Evolutionary conservation across 2,888 invertebrate genomes (phyloP).

Genomic region (Drosophila subquinaria): DNA sequence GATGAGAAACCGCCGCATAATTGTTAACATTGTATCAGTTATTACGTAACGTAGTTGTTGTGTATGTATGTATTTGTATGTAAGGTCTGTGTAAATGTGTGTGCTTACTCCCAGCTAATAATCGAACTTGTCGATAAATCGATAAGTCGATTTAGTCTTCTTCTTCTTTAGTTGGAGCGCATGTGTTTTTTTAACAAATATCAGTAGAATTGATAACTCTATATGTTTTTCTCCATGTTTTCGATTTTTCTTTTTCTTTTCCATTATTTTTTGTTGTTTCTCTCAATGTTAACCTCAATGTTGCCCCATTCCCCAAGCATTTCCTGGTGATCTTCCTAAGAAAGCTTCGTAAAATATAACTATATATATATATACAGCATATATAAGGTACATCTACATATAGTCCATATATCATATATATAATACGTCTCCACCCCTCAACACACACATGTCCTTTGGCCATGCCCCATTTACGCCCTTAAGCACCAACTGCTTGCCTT

Average conservation of each 20-base stretch:
- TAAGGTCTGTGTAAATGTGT: constrained; percentile 70
- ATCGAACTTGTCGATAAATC: constrained; percentile 26
- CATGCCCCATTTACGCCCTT: background rate
- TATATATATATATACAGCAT: constrained; percentile 41
- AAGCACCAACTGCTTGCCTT: constrained; percentile 38
- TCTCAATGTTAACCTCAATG: constrained; percentile 14
- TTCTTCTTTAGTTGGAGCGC: constrained; percentile 16
- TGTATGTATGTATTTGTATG: constrained; percentile 75
- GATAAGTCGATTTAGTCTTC: constrained; percentile 23
- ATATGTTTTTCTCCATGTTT: constrained; percentile 33
- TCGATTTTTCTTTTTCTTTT: constrained; percentile 16
- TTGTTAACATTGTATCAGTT: constrained; percentile 78
- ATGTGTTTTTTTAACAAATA: constrained; percentile 8
- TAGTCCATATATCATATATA: constrained; percentile 33
- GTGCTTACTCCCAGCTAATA: constrained; percentile 58
- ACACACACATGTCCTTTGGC: constrained; percentile 11
- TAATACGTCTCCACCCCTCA: background rate
- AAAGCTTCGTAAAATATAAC: constrained; percentile 22
- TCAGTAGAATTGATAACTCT: background rate
- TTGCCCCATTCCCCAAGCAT: constrained; percentile 2
- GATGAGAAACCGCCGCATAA: constrained; percentile 75
- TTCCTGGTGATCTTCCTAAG: constrained; percentile 10
- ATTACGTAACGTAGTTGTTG: constrained; percentile 79
- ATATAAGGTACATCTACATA: constrained; percentile 41
- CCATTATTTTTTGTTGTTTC: background rate